Percentiles rank a stretch among this genome's conserved stretches.
Evolutionary conservation across 2,113 vertebrate genomes (phyloP).

Genomic region (Apodemus sylvaticus): DNA sequence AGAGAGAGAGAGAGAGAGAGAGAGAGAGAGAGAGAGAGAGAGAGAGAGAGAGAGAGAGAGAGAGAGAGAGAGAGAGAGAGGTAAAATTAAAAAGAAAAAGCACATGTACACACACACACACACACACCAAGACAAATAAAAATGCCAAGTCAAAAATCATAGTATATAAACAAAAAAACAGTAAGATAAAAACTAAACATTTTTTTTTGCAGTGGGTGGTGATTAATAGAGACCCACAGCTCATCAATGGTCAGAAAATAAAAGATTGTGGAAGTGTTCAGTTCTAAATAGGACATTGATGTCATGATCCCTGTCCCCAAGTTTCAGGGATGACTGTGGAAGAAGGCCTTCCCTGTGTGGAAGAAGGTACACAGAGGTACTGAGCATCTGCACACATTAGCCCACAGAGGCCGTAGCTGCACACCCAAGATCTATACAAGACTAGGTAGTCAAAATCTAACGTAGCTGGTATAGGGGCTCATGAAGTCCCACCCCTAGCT

Average conservation of each 20-base stretch:
- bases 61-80: neutral
- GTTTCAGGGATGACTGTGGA: neutral
- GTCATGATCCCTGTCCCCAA: neutral
- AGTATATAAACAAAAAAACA: too few species aligned
- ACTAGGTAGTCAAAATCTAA: neutral
- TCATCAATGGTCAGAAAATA: neutral
- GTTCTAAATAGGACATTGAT: neutral
- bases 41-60: too few species aligned
- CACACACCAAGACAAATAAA: neutral
- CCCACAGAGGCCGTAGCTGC: neutral
- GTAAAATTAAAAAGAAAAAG: neutral
- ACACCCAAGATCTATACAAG: neutral
- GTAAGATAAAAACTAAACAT: neutral
- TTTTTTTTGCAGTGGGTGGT: neutral
- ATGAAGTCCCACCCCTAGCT: neutral
- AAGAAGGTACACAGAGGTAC: neutral
- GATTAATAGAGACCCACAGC: neutral
- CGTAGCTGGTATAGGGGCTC: neutral
- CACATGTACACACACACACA: neutral
- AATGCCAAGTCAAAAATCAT: too few species aligned
- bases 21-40: too few species aligned
- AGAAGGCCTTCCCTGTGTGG: too few species aligned
- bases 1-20: too few species aligned
- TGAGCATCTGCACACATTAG: neutral
- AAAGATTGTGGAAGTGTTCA: neutral